Evolutionary conservation across 2,113 vertebrate species (phyloP), one percentile per base, ranked within the genome.

Genomic region (Rhinopithecus roxellana): DNA sequence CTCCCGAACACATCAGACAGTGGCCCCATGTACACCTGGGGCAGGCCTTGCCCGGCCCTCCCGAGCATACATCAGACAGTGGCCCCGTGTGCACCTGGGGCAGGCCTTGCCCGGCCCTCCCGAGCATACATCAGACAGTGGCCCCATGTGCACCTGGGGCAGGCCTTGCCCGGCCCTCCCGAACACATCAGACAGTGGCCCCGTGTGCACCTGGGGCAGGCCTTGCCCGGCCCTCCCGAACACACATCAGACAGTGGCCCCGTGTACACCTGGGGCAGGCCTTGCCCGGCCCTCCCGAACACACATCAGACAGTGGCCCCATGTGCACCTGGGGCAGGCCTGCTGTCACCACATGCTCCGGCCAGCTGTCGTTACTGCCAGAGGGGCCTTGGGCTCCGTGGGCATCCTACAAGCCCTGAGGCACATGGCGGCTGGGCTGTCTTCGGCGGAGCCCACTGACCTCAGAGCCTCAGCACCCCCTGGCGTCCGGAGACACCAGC

Each of bases 191-290:
- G 35, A 9, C 2, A 18, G 18, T 8, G 8, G 32, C 88, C n/a
- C 7, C 10, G 11, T 0, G 0, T 0, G 4, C 1, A 12, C 64
- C 25, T 86, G 17, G 4, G 40, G n/a, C 38, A 52, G 50, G 50
- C 40, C 25, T 69, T 38, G 43, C 59, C 67, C 30, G 5, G 74
- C 10, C 30, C 11, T 72, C 20, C 3, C 18, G 79, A n/a, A 22
- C 27, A 40, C 11, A 20, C n/a, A n/a, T 27, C 17, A 52, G 35
- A 9, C 2, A 18, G 18, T 8, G 8, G 32, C 88, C n/a, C 7
- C 8, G 11, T 0, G 0, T 0, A 3, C 1, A 12, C 64, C 25
- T 86, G 17, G 35, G 40, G n/a, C 38, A 52, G 50, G 50, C 40
- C 25, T 69, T 38, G 43, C 59, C 67, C 23, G 5, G 74, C 10